A percentile compares a stretch with the other conserved stretches of the same genome.
These are phyloP conservation scores for Xylota segnis DNA, from an alignment of 2,888 invertebrate genomes.

Conservation along the genomic window DNA sequence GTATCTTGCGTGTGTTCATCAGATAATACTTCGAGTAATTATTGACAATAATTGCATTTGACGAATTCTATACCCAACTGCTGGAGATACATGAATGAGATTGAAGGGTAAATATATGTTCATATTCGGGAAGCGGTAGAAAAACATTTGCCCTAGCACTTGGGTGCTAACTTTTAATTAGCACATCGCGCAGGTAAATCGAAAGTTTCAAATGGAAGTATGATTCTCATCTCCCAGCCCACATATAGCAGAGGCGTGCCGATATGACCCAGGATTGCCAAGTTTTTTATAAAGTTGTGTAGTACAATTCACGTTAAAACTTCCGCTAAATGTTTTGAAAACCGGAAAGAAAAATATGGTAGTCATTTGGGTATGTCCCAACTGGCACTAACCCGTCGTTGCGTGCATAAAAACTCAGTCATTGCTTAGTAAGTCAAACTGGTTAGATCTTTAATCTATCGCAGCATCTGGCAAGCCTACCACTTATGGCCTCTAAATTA, in stretches of 20 bases:
- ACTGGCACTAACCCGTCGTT: too few species aligned
- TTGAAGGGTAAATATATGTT: constrained; percentile 1
- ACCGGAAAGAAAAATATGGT: too few species aligned
- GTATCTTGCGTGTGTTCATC: constrained; percentile 47
- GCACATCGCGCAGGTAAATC: constrained; percentile 27
- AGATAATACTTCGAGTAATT: constrained; percentile 49
- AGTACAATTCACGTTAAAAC: too few species aligned
- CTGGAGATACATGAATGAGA: constrained; percentile 28
- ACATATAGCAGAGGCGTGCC: neutral
- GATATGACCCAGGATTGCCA: constrained; percentile 1
- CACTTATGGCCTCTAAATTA: constrained; percentile 26
- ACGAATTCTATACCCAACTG: constrained; percentile 11
- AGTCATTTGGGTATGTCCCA: too few species aligned
- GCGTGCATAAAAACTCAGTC: too few species aligned
- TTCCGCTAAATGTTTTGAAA: too few species aligned
- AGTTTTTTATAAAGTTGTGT: neutral
- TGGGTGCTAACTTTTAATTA: constrained; percentile 38
- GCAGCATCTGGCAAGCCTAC: neutral
- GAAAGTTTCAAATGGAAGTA: constrained; percentile 39
- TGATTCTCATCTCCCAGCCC: neutral
- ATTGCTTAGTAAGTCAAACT: too few species aligned
- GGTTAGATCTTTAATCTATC: too few species aligned
- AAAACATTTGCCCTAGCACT: constrained; percentile 47
- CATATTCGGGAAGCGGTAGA: constrained; percentile 26
- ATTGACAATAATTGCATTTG: constrained; percentile 52